Percentiles rank a stretch among this genome's conserved stretches.
These are phyloP conservation scores for Keiferia lycopersicella DNA, from an alignment of 2,888 invertebrate species.

Conservation along the genomic window DNA sequence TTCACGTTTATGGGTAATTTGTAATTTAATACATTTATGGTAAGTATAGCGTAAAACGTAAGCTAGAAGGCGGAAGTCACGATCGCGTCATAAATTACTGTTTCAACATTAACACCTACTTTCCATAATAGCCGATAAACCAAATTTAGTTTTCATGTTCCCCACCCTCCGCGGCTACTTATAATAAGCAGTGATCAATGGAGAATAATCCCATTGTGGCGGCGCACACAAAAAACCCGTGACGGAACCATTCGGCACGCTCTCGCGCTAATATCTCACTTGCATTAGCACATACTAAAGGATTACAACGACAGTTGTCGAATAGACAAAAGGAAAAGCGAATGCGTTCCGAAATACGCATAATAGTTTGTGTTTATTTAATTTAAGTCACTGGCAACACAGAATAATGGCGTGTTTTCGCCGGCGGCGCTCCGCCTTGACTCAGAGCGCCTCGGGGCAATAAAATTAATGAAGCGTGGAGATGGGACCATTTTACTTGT, in stretches of 20 bases:
- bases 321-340: constrained; percentile 68
- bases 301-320: constrained; percentile 78
- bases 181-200: constrained; percentile 81
- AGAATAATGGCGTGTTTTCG: constrained; percentile 78
- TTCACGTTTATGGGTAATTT: not conserved
- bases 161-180: constrained; percentile 77
- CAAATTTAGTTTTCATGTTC: constrained; percentile 81
- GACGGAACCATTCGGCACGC: constrained; percentile 78
- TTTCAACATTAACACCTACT: constrained; percentile 79
- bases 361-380: constrained; percentile 78
- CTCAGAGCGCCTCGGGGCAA: constrained; percentile 75
- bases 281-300: constrained; percentile 68
- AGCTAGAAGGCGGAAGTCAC: constrained; percentile 69
- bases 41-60: constrained; percentile 49
- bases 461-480: constrained; percentile 82
- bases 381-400: constrained; percentile 75
- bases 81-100: constrained; percentile 73
- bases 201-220: constrained; percentile 80
- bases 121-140: constrained; percentile 81
- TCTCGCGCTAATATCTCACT: constrained; percentile 78
- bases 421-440: constrained; percentile 67
- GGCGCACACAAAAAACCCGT: constrained; percentile 76
- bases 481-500: constrained; percentile 82
- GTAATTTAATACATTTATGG: not conserved
- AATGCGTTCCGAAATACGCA: constrained; percentile 66